Evolutionary conservation across 2,797 vertebrate genomes (phyloP).

Genomic region (Bovichtus variegatus): DNA sequence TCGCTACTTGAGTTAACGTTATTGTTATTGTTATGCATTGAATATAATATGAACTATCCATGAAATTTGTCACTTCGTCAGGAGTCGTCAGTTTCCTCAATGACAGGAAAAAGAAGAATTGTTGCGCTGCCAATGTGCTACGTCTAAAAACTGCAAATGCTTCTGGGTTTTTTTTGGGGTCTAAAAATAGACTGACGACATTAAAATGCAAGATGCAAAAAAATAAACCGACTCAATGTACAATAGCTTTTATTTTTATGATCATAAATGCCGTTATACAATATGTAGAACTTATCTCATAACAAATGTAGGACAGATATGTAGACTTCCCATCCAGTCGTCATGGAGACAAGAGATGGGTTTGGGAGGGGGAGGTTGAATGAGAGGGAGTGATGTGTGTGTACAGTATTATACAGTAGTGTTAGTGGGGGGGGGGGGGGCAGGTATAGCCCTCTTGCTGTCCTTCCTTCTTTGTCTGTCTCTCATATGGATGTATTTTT

Average conservation of each 20-base stretch:
- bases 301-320: constrained; percentile 18
- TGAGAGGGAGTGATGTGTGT: constrained; percentile 13
- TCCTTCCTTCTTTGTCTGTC: constrained; percentile 78
- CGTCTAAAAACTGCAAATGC: not conserved
- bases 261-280: not conserved
- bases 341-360: constrained; percentile 21
- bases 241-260: not conserved
- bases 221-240: not conserved
- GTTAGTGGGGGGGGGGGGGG: constrained; percentile 11
- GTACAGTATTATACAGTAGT: not conserved
- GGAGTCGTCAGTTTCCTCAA: too few relatives aligned
- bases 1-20: too few relatives aligned
- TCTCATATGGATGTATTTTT: constrained; percentile 81
- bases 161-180: not conserved
- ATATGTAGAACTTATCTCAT: not conserved
- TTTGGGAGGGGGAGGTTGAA: constrained; percentile 1
- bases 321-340: constrained; percentile 18
- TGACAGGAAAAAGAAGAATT: too few relatives aligned
- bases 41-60: too few relatives aligned
- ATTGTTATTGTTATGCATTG: too few relatives aligned
- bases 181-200: not conserved
- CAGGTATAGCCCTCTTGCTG: constrained; percentile 67
- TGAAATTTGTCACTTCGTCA: too few relatives aligned
- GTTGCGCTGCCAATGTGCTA: too few relatives aligned
- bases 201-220: not conserved